A percentile compares a stretch with the other conserved stretches of the same genome.
Conservation (phyloP, 2,888 invertebrate species). For the Leptinotarsa peninsularis region DNA sequence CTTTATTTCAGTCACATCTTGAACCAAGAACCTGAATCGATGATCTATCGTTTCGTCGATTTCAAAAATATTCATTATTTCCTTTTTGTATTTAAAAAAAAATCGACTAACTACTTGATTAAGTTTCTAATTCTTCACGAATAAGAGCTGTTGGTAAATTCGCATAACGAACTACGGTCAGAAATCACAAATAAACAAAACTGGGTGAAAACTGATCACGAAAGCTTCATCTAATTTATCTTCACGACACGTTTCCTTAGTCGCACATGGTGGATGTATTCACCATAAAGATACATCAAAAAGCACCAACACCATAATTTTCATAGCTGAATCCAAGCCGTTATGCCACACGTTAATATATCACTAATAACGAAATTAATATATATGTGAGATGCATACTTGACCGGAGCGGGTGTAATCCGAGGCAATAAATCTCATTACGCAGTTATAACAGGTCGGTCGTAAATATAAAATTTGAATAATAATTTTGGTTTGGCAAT, state of each 20-base stretch:
- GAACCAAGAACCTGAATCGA: no score
- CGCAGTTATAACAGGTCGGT: conserved; percentile 48
- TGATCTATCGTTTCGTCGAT: no score
- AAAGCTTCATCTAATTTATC: no score
- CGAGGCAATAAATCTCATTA: conserved; percentile 50
- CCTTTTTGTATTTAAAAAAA: no score
- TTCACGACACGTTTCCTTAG: no score
- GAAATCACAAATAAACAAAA: neutral
- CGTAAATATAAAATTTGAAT: conserved; percentile 52
- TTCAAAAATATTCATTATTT: no score
- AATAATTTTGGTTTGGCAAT: conserved; percentile 46
- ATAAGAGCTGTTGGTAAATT: no score
- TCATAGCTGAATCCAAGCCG: conserved; percentile 11
- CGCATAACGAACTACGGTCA: no score
- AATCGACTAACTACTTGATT: no score
- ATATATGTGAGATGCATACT: conserved; percentile 43
- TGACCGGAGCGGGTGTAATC: conserved; percentile 47
- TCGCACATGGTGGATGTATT: no score
- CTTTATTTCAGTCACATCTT: no score
- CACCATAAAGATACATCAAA: neutral
- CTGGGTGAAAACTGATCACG: neutral
- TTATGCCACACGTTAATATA: conserved; percentile 18
- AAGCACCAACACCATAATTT: conserved; percentile 6
- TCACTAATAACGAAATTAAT: conserved; percentile 30
- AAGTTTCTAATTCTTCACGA: no score